These are phyloP conservation scores for Ascidia mentula DNA, from an alignment of 23 tunicate genomes.

Conservation along the genomic window DNA sequence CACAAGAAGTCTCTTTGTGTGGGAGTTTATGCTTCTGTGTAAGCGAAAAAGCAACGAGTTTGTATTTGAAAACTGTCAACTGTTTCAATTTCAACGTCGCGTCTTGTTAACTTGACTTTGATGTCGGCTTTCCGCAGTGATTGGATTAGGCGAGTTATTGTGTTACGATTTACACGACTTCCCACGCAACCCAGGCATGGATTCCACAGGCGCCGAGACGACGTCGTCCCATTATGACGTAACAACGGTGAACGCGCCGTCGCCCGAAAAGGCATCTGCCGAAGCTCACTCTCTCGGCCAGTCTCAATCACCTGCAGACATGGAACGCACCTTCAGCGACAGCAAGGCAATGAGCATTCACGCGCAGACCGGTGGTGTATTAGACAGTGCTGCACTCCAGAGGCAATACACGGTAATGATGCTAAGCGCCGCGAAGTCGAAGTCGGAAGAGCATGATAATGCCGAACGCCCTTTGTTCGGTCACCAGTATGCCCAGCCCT, in stretches of 20 bases:
- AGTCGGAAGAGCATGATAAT: background rate
- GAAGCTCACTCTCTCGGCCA: background rate
- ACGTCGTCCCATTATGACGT: constrained; percentile 5
- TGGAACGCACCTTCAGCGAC: background rate
- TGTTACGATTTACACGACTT: background rate
- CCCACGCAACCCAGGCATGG: background rate
- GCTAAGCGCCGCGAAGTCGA: background rate
- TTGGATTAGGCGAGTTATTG: constrained; percentile 1
- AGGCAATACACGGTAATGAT: background rate
- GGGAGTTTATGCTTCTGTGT: too few relatives aligned
- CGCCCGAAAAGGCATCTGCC: too few relatives aligned
- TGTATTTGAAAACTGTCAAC: too few relatives aligned
- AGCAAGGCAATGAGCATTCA: too few relatives aligned
- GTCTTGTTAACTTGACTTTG: constrained; percentile 5
- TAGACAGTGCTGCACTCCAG: background rate
- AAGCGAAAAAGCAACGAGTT: too few relatives aligned
- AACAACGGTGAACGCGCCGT: background rate
- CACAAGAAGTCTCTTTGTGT: too few relatives aligned
- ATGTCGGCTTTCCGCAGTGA: background rate
- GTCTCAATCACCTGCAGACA: background rate
- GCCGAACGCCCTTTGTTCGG: background rate
- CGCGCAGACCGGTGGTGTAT: background rate
- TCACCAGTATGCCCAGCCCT: background rate
- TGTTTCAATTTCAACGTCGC: too few relatives aligned
- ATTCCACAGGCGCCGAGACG: constrained; percentile 4